Conservation (phyloP, 2,797 vertebrate species). For the Gambelia wislizenii region DNA sequence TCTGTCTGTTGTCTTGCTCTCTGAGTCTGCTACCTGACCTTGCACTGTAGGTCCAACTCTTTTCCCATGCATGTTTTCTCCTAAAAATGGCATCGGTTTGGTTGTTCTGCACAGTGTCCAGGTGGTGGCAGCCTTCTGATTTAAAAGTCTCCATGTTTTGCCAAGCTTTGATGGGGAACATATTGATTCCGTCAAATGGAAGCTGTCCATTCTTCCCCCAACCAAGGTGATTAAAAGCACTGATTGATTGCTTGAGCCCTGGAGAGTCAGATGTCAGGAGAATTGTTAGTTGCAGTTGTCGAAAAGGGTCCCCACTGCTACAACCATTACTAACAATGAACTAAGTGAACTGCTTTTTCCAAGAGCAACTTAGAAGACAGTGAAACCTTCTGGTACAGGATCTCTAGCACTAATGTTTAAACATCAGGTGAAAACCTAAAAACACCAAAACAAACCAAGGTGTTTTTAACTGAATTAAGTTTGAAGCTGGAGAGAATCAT, state of each 20-base stretch:
- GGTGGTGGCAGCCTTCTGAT: conserved; percentile 58
- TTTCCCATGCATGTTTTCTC: fast-evolving
- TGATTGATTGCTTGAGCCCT: not conserved
- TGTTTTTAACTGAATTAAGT: too few relatives aligned
- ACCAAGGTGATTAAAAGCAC: conserved; percentile 7
- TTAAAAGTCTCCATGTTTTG: fast-evolving
- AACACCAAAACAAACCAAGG: too few relatives aligned
- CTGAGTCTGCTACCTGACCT: not conserved
- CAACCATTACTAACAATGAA: too few relatives aligned
- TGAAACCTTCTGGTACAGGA: too few relatives aligned
- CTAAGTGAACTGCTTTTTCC: too few relatives aligned
- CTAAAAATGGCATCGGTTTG: not conserved
- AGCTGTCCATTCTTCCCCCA: not conserved
- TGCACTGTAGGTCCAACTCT: not conserved
- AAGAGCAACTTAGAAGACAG: too few relatives aligned
- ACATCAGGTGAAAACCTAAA: too few relatives aligned
- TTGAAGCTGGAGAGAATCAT: too few relatives aligned
- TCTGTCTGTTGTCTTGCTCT: not conserved
- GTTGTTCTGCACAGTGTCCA: conserved; percentile 52
- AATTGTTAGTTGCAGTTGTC: not conserved
- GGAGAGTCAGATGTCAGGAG: not conserved
- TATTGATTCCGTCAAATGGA: not conserved
- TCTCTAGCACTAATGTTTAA: too few relatives aligned
- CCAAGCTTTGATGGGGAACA: not conserved
- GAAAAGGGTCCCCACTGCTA: too few relatives aligned